These are phyloP conservation scores for Penaeus vannamei DNA, from an alignment of 1,140 invertebrate genomes.

Conservation along the genomic window DNA sequence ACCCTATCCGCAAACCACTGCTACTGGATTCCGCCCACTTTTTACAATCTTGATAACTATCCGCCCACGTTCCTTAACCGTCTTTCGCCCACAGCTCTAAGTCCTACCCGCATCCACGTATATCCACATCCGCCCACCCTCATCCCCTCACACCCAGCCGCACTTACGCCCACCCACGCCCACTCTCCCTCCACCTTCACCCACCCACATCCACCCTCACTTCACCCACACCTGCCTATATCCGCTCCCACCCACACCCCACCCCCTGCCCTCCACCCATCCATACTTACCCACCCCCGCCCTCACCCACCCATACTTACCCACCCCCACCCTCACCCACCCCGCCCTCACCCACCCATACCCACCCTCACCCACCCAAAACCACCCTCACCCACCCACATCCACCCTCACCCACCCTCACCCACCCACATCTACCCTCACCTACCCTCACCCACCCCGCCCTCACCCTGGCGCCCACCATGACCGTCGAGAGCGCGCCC, in stretches of 20 bases:
- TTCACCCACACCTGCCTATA: neutral
- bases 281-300: no score
- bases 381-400: neutral
- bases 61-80: no score
- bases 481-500: constrained; percentile 42
- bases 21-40: no score
- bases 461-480: constrained; percentile 12
- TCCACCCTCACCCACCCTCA: neutral
- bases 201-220: neutral
- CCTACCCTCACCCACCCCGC: constrained; percentile 10
- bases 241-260: neutral
- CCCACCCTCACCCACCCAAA: neutral
- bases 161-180: neutral
- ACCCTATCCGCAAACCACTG: no score
- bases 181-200: neutral
- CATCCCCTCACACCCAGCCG: neutral
- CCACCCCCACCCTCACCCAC: neutral
- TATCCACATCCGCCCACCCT: neutral
- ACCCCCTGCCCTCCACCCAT: no score
- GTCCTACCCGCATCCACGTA: no score
- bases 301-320: neutral
- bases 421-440: neutral
- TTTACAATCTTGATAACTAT: no score
- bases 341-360: neutral
- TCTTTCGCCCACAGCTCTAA: no score